Base-by-base conservation (phyloP, 1,140 invertebrate genomes). In the Drosophila ogumai region DNA sequence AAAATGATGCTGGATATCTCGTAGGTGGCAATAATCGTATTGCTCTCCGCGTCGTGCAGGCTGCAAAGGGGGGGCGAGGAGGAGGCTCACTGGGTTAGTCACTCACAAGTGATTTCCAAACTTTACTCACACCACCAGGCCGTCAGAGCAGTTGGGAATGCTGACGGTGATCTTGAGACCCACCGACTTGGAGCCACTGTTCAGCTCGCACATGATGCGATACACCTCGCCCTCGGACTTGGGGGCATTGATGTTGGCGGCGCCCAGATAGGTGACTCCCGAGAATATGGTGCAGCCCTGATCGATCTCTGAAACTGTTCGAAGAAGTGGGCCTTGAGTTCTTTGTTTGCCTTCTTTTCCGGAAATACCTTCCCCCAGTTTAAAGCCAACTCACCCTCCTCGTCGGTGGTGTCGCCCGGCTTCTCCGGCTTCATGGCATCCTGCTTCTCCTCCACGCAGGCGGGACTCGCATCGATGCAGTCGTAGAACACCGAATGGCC, bases 181-280 rank as follows among this genome's bases (percentile, higher is more conserved):
- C 36, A 93, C 94, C 25, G 93, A 93, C 15, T 82, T 85, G 6
- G 82, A 81, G 81, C 96, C 95, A 77, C 95, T 95, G 92, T 97
- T 98, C 12, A 99, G 93, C 85, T 98, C 96, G 46, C 95, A 95
- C 96, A 99, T 99, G 90, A 99, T 99, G 43, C 96, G 94, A 92
- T 98, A 97, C 75, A 99, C 99, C 94, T 99, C 99, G n/a, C 94
- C 94, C 93, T 99, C 98, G 54, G 96, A 98, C 92, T 98, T 96
- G 6, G 98, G 98, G 5, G 98, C 97, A 93, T 98, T 97, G 67
- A 99, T 98, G 64, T 96, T 95, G 47, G 98, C 97, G 12, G 97
- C 97, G 36, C 99, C 98, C 64, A 99, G 94, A 93, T 99, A 99
- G 57, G 97, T 97, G 31, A 99, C 97, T 17, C 98, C 96, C 92